phyloP scores from a whole-genome alignment of 2,888 invertebrate genomes.

The Mimas tiliae region DNA sequence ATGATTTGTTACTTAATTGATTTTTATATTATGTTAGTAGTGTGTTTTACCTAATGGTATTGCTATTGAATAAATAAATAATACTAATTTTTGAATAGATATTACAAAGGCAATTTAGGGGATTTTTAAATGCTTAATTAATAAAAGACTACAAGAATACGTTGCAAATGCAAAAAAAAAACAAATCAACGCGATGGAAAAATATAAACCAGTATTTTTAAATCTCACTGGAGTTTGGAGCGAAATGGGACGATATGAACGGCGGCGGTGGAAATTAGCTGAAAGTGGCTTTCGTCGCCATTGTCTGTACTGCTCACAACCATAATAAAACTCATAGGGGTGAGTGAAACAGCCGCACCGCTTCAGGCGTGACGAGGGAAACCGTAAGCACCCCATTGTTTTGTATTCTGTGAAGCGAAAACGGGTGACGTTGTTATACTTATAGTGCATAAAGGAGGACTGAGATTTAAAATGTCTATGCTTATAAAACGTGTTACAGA shows the following conservation, averaged over 20 bases:
- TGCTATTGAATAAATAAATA: no score
- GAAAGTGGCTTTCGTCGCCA: slow-evolving; percentile 70
- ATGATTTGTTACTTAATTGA: no score
- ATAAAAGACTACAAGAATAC: not conserved
- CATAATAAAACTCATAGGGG: slow-evolving; percentile 37
- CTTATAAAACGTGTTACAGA: no score
- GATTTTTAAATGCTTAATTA: not conserved
- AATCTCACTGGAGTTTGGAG: slow-evolving; percentile 49
- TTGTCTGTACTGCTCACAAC: slow-evolving; percentile 55
- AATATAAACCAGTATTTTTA: slow-evolving; percentile 61
- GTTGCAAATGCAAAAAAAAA: not conserved
- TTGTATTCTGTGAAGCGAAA: slow-evolving; percentile 74
- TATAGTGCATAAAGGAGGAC: slow-evolving; percentile 40
- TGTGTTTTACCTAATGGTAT: no score
- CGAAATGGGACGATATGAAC: slow-evolving; percentile 63
- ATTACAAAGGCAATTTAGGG: not conserved
- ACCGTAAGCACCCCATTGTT: slow-evolving; percentile 81
- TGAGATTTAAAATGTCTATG: slow-evolving; percentile 64
- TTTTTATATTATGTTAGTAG: no score
- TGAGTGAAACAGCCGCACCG: slow-evolving; percentile 60
- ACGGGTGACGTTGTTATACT: slow-evolving; percentile 46
- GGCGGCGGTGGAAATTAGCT: slow-evolving; percentile 78
- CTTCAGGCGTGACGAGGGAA: slow-evolving; percentile 78
- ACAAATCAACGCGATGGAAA: slow-evolving; percentile 32
- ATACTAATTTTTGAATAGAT: not conserved